Evolutionary conservation across 2,797 vertebrate species (phyloP).

Genomic region (Simalia tracyae): DNA sequence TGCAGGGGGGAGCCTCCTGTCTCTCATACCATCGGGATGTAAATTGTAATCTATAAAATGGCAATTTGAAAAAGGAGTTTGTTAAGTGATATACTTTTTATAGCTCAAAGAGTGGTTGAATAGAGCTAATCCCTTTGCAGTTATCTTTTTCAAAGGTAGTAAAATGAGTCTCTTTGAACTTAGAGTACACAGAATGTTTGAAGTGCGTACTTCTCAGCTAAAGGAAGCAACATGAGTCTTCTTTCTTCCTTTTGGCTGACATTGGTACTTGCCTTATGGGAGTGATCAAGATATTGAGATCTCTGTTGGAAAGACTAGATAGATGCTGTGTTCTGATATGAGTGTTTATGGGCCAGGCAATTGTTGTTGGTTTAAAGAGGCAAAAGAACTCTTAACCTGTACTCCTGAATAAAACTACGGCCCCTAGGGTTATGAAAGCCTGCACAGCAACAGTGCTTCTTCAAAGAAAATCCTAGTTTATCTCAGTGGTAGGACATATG

Average conservation of each 20-base stretch:
- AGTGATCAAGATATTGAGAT: background rate
- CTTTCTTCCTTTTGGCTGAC: background rate
- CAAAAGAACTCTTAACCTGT: background rate
- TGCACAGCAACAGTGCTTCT: background rate
- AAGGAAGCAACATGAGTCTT: background rate
- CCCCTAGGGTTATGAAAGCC: background rate
- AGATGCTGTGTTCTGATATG: background rate
- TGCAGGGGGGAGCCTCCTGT: background rate
- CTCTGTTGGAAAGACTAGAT: background rate
- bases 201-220: background rate
- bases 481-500: no score
- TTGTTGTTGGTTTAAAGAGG: background rate
- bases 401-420: no score
- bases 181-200: constrained; percentile 22
- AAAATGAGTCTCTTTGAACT: constrained; percentile 33
- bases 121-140: constrained; percentile 18
- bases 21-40: background rate
- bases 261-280: background rate
- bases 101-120: background rate
- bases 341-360: background rate
- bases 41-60: constrained; percentile 17
- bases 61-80: constrained; percentile 8
- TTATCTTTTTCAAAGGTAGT: constrained; percentile 21
- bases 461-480: background rate
- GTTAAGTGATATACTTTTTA: constrained; percentile 11